These are phyloP conservation scores for Laterallus jamaicensis DNA, from an alignment of 2,113 vertebrate genomes.

Conservation along the genomic window DNA sequence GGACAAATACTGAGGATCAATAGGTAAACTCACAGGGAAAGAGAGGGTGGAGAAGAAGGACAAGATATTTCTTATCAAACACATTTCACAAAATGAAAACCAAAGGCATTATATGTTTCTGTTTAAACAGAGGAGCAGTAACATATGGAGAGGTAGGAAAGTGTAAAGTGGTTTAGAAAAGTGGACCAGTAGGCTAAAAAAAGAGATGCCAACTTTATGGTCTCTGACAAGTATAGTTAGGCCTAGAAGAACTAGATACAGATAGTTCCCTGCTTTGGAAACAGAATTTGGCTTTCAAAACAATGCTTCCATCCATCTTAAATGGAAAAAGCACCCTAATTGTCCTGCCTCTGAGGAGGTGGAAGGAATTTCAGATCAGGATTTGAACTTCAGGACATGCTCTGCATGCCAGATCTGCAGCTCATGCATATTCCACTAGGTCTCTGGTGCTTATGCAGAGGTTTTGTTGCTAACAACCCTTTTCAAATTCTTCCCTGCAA, in stretches of 20 bases:
- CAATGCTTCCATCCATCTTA: background rate
- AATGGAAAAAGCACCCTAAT: background rate
- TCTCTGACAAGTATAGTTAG: background rate
- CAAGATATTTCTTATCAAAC: background rate
- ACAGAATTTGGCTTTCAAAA: background rate
- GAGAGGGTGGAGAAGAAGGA: background rate
- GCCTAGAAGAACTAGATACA: background rate
- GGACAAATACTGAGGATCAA: background rate
- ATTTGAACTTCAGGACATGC: background rate
- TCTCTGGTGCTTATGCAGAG: background rate
- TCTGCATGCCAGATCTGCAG: background rate
- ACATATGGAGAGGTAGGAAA: background rate
- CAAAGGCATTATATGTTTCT: background rate
- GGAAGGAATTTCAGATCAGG: constrained; percentile 1
- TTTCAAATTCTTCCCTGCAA: background rate
- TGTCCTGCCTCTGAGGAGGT: background rate
- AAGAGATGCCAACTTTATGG: background rate
- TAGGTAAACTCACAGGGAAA: background rate
- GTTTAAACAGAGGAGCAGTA: background rate
- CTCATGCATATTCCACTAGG: background rate
- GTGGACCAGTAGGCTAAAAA: background rate
- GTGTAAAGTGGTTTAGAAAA: too few relatives aligned
- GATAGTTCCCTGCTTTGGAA: background rate
- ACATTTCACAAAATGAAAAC: background rate
- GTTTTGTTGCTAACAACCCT: background rate